Percentiles rank a stretch among this genome's conserved stretches.
These are phyloP conservation scores for Microcebus murinus DNA, from an alignment of 2,113 vertebrate genomes.

Conservation along the genomic window DNA sequence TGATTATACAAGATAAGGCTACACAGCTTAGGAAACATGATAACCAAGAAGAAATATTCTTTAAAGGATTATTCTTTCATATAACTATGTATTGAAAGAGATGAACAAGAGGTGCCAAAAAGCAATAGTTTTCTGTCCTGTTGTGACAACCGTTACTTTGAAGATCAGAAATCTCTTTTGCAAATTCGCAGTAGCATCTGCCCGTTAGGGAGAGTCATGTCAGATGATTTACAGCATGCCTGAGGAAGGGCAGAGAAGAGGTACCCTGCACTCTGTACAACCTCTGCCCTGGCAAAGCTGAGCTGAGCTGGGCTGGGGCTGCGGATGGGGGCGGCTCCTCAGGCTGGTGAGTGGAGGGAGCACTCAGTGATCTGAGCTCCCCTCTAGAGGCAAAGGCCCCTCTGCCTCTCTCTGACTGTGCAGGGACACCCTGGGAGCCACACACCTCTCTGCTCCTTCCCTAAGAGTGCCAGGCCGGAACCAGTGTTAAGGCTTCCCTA, in stretches of 20 bases:
- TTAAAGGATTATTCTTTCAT: neutral
- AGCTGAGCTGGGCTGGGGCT: neutral
- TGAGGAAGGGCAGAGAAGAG: neutral
- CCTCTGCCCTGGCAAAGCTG: neutral
- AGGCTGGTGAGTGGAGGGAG: neutral
- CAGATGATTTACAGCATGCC: neutral
- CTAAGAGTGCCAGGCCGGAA: neutral
- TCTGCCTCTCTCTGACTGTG: neutral
- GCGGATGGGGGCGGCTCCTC: no score
- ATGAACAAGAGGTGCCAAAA: neutral
- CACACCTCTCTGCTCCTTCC: neutral
- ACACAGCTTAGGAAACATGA: neutral
- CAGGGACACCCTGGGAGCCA: no score
- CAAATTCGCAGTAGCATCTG: neutral
- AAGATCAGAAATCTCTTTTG: conserved; percentile 14
- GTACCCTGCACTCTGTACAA: neutral
- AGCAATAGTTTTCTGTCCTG: neutral
- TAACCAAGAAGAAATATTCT: neutral
- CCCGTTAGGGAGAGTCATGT: neutral
- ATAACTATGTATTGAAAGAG: neutral
- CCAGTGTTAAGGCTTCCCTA: neutral
- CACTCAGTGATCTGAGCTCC: neutral
- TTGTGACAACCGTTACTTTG: neutral
- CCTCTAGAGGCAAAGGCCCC: neutral
- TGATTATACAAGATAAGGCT: neutral